Base-by-base conservation (phyloP, 2,888 invertebrate species). In the Mythimna ferrago region DNA sequence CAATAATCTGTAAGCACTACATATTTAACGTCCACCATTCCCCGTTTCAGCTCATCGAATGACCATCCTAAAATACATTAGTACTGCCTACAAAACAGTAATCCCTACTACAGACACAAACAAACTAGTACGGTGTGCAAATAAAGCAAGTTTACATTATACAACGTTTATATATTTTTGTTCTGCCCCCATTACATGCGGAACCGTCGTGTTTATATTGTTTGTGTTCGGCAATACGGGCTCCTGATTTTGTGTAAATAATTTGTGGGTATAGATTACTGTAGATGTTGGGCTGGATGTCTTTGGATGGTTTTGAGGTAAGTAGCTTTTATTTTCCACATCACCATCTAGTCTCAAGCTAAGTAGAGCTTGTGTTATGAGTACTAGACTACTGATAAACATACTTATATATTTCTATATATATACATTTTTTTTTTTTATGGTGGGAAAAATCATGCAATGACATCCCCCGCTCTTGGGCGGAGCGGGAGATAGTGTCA, bases 161-260 rank as follows among this genome's bases (percentile, higher is more conserved):
- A 78, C 75, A 80, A 71, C 73, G 80, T 82, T 84, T 77, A 84
- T 86, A 79, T 86, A 79, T 86, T 85, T 89, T 88, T 90, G 87
- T 85, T 71, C 86, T 89, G 87, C 88, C 86, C 87, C 78, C 86
- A 88, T 89, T 88, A 83, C 75, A 80, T 76, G 62, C 82, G 80
- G 82, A 87, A 87, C 83, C 60, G 71, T 75, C 64, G 62, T 77
- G 75, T 72, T 76, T 79, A 79, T 80, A 72, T 78, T 81, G 80
- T 73, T 83, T 82, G 74, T 83, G 83, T 84, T 75, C 71, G 26
- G 64, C 70, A 38, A 84, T 86, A 71, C 84, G 76, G 82, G 84
- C 57, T 66, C 11, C 81, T 64, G 71, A 73, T 77, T 62, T 70
- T 70, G 56, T 74, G 68, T 77, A 69, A 71, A 81, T 83, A 66